A percentile compares a stretch with the other conserved stretches of the same genome.
Conservation (phyloP, 2,888 invertebrate species). For the Kuschelorhynchus macadamiae region DNA sequence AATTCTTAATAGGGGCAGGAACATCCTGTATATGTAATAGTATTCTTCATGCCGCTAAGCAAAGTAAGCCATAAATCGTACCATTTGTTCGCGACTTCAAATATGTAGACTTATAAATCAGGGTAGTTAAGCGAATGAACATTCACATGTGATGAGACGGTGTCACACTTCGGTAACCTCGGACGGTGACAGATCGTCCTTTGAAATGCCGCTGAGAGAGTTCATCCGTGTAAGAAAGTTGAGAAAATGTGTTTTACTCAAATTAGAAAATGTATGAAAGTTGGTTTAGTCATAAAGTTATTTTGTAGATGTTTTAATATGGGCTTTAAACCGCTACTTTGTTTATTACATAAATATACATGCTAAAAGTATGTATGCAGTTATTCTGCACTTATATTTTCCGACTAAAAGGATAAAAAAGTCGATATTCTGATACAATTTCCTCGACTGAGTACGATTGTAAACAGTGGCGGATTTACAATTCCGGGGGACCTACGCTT, state of each 20-base stretch:
- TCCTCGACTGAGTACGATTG: no score
- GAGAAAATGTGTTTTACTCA: slow-evolving; percentile 21
- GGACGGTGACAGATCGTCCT: slow-evolving; percentile 44
- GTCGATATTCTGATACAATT: no score
- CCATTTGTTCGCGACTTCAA: slow-evolving; percentile 39
- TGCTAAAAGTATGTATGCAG: no score
- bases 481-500: no score
- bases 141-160: slow-evolving; percentile 45
- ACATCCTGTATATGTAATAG: slow-evolving; percentile 21
- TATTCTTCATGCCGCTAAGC: slow-evolving; percentile 29
- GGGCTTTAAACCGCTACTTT: no score
- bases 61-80: slow-evolving; percentile 47
- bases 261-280: slow-evolving; percentile 5
- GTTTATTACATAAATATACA: no score
- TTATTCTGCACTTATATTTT: no score
- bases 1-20: no score
- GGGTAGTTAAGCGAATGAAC: slow-evolving; percentile 49
- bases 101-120: slow-evolving; percentile 57
- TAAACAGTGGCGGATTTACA: no score
- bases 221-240: slow-evolving; percentile 27
- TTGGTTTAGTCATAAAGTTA: slow-evolving; percentile 2
- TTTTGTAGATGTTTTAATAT: not conserved
- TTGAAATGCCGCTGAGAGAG: slow-evolving; percentile 39
- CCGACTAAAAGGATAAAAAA: no score
- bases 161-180: slow-evolving; percentile 40